A percentile compares a stretch with the other conserved stretches of the same genome.
phyloP scores from a whole-genome alignment of 2,113 vertebrate species.

The Porphyrio hochstetteri region DNA sequence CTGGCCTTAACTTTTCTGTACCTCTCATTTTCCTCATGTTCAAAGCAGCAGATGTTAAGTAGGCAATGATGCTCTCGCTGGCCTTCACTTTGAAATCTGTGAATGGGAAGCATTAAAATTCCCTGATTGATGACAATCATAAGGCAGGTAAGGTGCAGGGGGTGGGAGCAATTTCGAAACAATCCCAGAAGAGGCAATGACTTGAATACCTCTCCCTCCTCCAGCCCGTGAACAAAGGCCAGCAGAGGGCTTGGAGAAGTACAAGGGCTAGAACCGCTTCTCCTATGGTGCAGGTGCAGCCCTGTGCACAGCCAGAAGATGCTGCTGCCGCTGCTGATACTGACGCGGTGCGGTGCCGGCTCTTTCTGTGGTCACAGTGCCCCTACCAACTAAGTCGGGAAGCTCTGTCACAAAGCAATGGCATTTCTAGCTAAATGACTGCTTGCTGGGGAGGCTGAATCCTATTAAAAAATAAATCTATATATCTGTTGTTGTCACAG shows the following conservation, averaged over 20 bases:
- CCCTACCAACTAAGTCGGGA: background rate
- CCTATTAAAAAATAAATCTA: background rate
- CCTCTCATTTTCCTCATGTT: background rate
- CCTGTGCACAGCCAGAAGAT: background rate
- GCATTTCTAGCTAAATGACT: background rate
- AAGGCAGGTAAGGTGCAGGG: background rate
- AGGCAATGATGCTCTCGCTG: background rate
- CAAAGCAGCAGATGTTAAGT: background rate
- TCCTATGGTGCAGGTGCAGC: background rate
- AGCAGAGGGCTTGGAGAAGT: background rate
- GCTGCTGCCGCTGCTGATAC: background rate
- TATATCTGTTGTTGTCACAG: background rate
- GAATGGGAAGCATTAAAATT: background rate
- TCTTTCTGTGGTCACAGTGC: background rate
- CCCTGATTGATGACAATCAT: background rate
- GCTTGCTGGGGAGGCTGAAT: background rate
- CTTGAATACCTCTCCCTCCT: background rate
- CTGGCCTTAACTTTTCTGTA: background rate
- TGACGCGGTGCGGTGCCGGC: background rate
- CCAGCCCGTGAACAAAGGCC: background rate
- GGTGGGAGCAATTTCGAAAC: background rate
- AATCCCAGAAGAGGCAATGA: background rate
- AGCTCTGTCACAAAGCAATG: background rate
- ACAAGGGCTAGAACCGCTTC: background rate
- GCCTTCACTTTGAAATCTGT: background rate